A percentile compares a stretch with the other conserved stretches of the same genome.
These are phyloP conservation scores for Leptinotarsa haldemani DNA, from an alignment of 2,888 invertebrate genomes.

Conservation along the genomic window DNA sequence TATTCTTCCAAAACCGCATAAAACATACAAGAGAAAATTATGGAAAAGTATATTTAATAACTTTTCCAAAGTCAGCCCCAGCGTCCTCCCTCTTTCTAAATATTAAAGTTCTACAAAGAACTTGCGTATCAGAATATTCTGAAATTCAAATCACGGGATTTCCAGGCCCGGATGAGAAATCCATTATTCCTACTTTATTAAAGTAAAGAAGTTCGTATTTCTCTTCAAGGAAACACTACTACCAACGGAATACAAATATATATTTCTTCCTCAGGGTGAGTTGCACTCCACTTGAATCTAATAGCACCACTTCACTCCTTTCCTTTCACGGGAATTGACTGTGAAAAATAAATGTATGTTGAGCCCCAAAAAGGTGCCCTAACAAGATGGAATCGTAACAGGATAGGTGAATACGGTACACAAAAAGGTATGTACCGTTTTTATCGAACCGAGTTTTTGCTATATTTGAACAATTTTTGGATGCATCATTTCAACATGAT, in stretches of 20 bases:
- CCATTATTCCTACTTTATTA: slow-evolving; percentile 2
- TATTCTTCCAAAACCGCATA: not conserved
- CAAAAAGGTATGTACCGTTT: not conserved
- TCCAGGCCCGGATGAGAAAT: not conserved
- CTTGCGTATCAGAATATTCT: not conserved
- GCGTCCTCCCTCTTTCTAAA: not conserved
- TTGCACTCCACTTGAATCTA: not conserved
- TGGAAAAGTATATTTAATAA: not conserved
- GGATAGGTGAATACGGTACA: not conserved
- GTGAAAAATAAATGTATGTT: not conserved
- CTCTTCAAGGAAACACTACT: not conserved
- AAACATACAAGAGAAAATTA: not conserved
- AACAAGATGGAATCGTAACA: not conserved
- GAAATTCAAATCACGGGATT: slow-evolving; percentile 2
- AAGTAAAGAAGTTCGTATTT: not conserved
- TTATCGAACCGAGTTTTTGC: not conserved
- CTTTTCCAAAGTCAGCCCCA: not conserved
- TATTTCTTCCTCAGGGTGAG: not conserved
- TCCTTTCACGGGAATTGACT: not conserved
- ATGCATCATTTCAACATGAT: too few species aligned
- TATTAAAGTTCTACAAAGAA: not conserved
- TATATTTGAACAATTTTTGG: too few species aligned
- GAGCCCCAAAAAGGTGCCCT: not conserved
- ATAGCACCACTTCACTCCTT: not conserved
- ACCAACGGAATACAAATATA: not conserved